Conservation (phyloP, 2,888 invertebrate genomes). For the Aphelenchoides bicaudatus region DNA sequence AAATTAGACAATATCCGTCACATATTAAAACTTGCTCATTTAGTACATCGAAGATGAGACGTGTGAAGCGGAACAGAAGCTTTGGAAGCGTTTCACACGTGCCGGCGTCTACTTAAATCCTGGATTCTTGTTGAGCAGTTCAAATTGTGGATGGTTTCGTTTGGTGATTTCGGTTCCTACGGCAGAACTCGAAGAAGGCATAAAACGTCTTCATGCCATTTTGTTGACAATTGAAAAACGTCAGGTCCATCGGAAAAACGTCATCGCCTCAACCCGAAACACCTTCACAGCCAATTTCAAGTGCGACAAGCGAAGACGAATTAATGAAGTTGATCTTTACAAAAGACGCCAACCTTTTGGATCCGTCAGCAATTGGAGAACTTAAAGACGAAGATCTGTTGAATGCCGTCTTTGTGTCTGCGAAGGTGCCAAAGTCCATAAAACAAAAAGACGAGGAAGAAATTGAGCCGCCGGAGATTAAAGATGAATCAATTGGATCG, state of each 20-base stretch:
- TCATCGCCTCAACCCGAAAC: neutral
- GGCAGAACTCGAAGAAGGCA: slow-evolving; percentile 51
- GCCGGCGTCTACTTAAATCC: slow-evolving; percentile 52
- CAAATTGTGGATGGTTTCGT: slow-evolving; percentile 58
- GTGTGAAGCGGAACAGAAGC: slow-evolving; percentile 30
- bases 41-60: slow-evolving; percentile 27
- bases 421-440: neutral
- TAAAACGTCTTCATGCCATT: slow-evolving; percentile 20
- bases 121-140: slow-evolving; percentile 45
- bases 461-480: neutral
- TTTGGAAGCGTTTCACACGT: slow-evolving; percentile 30
- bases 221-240: slow-evolving; percentile 5
- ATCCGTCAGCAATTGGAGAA: neutral
- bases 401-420: slow-evolving; percentile 9
- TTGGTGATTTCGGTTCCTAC: slow-evolving; percentile 49
- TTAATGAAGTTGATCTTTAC: neutral
- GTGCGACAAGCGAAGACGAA: neutral
- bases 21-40: slow-evolving; percentile 16
- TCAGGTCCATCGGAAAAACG: slow-evolving; percentile 1
- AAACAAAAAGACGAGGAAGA: neutral
- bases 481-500: neutral
- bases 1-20: neutral
- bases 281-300: neutral
- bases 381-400: neutral
- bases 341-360: neutral